Conservation (phyloP, 2,888 invertebrate species). For the Lissocephala sabroskyi region DNA sequence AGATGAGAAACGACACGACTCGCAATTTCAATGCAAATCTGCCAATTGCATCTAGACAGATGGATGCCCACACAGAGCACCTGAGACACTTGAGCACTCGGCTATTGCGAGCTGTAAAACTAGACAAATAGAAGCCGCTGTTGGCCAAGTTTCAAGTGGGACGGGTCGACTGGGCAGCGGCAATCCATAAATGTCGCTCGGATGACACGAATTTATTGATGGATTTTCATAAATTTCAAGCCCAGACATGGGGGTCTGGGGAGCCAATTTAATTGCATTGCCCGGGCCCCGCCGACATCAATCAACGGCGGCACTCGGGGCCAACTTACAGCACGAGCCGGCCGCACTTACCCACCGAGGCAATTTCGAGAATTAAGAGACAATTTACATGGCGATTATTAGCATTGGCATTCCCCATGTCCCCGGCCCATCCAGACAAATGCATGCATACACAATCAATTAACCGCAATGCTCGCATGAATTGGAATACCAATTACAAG, state of each 20-base stretch:
- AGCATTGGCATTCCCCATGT: slow-evolving; percentile 63
- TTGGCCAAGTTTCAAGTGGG: no score
- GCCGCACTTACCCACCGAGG: slow-evolving; percentile 19
- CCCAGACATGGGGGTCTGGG: slow-evolving; percentile 11
- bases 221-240: slow-evolving; percentile 44
- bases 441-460: slow-evolving; percentile 55
- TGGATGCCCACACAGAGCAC: slow-evolving; percentile 13
- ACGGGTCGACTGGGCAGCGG: no score
- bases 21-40: not conserved
- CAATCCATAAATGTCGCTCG: slow-evolving; percentile 59
- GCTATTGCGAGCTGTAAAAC: no score
- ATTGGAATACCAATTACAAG: no score
- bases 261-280: slow-evolving; percentile 12
- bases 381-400: slow-evolving; percentile 63
- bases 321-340: slow-evolving; percentile 18
- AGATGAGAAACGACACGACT: not conserved
- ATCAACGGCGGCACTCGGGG: slow-evolving; percentile 17
- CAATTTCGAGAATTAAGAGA: slow-evolving; percentile 49
- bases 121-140: no score
- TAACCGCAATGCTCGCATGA: no score
- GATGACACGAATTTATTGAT: slow-evolving; percentile 59
- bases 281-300: slow-evolving; percentile 25
- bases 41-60: slow-evolving; percentile 3
- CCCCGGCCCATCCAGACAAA: slow-evolving; percentile 28
- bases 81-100: slow-evolving; percentile 9